Evolutionary conservation across 1,140 invertebrate genomes (phyloP).

Genomic region (Pseudomyrmex pallidus): DNA sequence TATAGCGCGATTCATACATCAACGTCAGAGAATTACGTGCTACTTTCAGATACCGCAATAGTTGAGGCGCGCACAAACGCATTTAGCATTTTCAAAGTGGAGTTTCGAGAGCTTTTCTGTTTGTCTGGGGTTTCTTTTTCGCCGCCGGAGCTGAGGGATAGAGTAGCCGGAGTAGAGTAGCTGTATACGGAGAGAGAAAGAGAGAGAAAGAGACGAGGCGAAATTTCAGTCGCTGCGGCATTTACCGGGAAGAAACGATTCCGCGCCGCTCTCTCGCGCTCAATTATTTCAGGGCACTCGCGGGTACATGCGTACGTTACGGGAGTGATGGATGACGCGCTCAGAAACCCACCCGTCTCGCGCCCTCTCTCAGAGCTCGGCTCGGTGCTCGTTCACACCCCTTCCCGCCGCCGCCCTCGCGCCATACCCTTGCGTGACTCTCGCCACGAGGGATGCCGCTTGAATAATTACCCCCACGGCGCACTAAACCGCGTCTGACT

Average conservation of each 20-base stretch:
- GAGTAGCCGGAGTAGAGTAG: too few relatives aligned
- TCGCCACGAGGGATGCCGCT: conserved; percentile 81
- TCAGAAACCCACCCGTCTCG: conserved; percentile 64
- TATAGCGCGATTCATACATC: conserved; percentile 24
- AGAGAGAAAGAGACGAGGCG: too few relatives aligned
- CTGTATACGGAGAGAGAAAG: too few relatives aligned
- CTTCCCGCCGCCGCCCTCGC: not conserved
- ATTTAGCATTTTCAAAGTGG: conserved; percentile 29
- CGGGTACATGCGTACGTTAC: conserved; percentile 74
- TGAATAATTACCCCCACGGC: conserved; percentile 84
- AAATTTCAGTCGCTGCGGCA: conserved; percentile 56
- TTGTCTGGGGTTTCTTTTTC: not conserved
- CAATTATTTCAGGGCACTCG: conserved; percentile 73
- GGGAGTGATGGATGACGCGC: conserved; percentile 78
- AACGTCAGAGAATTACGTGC: conserved; percentile 24
- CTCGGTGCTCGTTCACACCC: conserved; percentile 40
- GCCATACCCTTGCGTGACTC: conserved; percentile 66
- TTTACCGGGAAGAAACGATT: conserved; percentile 62
- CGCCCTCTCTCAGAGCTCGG: conserved; percentile 62
- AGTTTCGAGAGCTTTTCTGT: conserved; percentile 1
- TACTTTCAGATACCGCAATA: conserved; percentile 9
- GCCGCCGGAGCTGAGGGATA: not conserved
- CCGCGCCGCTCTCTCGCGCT: conserved; percentile 55
- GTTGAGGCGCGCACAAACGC: conserved; percentile 40
- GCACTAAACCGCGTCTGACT: conserved; percentile 79